Base-by-base conservation (phyloP, 2,113 vertebrate genomes). In the Melanotaenia duboulayi region DNA sequence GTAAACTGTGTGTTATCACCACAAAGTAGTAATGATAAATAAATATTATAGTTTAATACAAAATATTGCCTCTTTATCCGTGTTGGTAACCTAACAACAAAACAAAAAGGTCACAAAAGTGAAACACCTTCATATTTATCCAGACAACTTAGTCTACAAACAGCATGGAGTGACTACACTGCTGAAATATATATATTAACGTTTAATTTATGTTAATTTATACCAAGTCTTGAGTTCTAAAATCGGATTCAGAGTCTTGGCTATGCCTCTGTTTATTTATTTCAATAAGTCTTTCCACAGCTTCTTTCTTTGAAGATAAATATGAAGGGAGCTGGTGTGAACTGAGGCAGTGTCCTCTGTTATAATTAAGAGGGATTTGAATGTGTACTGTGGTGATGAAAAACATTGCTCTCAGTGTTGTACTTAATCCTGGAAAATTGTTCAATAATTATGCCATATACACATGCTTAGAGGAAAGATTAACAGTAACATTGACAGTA, bases 221-320 rank as follows among this genome's bases (percentile, higher is more conserved):
- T 76, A 69, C 40, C 12, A 0, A n/a, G 23, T 35, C 70, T 7
- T 11, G 4, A 12, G 13, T 22, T 65, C 44, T 73, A 23, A 58
- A 70, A 57, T 39, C 48, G 37, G 48, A 76, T 46, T 24, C 17
- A 17, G 56, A 20, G 35, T 55, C 78, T 69, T 40, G 58, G 71
- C 35, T 35, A n/a, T 19, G 71, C 39, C 51, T 51, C 16, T 66
- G 24, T 58, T 71, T 44, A 22, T 65, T 76, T 61, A 32, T 57
- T 57, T 70, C 0, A 4, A 8, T 46, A 48, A 65, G 39, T 25
- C 49, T 44, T 61, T 63, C 22, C 32, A 25, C 24, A 61, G 65
- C 28, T 23, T 2, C 68, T 71, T 62, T 65, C 84, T 81, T 81
- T 83, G 78, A 84, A 73, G 81, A 84, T 73, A 76, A 69, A 66